Base-by-base conservation (phyloP, 1,140 invertebrate species). In the Bathynomus jamesi region DNA sequence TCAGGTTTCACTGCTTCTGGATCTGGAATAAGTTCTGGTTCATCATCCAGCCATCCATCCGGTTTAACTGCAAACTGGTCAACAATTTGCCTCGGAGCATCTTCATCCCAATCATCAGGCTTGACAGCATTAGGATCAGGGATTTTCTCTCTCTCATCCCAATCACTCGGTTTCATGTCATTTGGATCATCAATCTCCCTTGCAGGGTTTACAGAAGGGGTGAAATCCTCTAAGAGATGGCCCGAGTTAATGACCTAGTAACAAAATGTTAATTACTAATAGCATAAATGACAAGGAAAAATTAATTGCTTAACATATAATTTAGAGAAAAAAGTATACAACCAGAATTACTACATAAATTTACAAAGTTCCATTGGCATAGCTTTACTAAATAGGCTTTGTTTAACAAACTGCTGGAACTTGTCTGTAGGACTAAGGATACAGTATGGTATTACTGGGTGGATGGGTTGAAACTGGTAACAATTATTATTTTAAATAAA, bases 91-190 rank as follows among this genome's bases (percentile, higher is more conserved):
- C 90, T 87, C 2, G 94, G 92, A 60, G 93, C 95, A 82, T 92
- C 88, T 82, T 99, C 96, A 80, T 98, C 91, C 94, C 95, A 98
- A 80, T 98, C 94, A 0, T 91, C 93, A 7, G 95, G 95, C 81
- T 98, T 67, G 24, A 25, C 28, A 67, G 46, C 65, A 28, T 67
- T 46, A 10, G 65, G 65, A 21, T 67, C 65, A 4, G 65, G 65
- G 31, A 67, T 67, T 11, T 31, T 67, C 17, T 67, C 65, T 21
- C 65, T n/a, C 65, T 67, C 65, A 30, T 99, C 97, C 97, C 97
- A 99, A 80, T 97, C 91, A 1, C 87, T 87, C 2, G 97, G 97
- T 81, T 96, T 90, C 71, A 84, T 87, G 80, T 99, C 97, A 70
- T 88, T 84, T 0, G 93, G 93, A 85, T 99, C 97, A 80, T 96